These are phyloP conservation scores for Anseranas semipalmata DNA, from an alignment of 2,113 vertebrate species.

Conservation along the genomic window DNA sequence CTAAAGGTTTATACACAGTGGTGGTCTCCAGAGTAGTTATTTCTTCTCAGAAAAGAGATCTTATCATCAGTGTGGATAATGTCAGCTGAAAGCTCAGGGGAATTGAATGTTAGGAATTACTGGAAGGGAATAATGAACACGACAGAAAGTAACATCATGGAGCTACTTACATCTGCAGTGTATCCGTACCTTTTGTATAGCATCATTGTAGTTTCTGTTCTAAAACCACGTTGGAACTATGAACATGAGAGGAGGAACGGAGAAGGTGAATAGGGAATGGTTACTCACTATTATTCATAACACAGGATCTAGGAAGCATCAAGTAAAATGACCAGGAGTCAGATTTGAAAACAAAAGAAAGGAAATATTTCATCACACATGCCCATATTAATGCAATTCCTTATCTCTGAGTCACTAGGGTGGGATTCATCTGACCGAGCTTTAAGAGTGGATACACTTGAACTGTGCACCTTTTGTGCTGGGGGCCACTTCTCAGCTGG, in stretches of 20 bases:
- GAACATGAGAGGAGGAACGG: not conserved
- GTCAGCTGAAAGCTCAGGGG: not conserved
- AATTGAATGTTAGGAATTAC: conserved; percentile 8
- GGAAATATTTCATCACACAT: conserved; percentile 41
- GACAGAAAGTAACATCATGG: not conserved
- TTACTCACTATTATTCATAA: not conserved
- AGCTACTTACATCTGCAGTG: not conserved
- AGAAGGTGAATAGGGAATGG: not conserved
- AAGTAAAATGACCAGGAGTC: conserved; percentile 8
- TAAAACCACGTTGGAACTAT: not conserved
- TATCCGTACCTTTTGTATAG: not conserved
- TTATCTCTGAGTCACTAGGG: conserved; percentile 57
- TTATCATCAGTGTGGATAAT: not conserved
- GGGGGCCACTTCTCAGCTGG: not conserved
- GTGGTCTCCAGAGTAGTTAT: not conserved
- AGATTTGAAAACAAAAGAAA: conserved; percentile 34
- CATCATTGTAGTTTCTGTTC: not conserved
- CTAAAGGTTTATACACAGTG: not conserved
- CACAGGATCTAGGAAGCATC: not conserved
- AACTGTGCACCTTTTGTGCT: not conserved
- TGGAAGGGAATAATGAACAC: not conserved
- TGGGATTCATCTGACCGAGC: conserved; percentile 25
- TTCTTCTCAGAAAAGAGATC: conserved; percentile 41
- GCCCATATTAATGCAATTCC: conserved; percentile 5
- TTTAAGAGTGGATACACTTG: not conserved